These are phyloP conservation scores for Fulmarus glacialis DNA, from an alignment of 2,113 vertebrate species.

Conservation along the genomic window DNA sequence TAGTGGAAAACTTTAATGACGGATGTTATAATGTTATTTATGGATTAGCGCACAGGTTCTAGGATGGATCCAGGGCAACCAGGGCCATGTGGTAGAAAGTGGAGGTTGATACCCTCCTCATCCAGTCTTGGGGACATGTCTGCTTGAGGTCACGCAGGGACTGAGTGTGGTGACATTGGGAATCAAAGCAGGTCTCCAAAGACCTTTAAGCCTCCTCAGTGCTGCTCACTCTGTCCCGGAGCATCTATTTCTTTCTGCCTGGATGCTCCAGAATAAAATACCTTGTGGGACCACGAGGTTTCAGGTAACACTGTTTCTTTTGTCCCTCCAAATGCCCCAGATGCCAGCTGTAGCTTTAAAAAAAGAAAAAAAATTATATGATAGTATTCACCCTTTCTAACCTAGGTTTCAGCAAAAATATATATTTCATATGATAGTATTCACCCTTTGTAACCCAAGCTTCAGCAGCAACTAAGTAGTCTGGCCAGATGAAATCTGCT, in stretches of 20 bases:
- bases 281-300: rapidly evolving
- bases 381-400: background rate
- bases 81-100: background rate
- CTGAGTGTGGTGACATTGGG: rapidly evolving
- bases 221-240: background rate
- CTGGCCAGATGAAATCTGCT: background rate
- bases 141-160: rapidly evolving
- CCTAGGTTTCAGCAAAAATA: background rate
- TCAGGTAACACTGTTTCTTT: background rate
- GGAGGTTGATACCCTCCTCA: background rate
- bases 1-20: background rate
- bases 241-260: background rate
- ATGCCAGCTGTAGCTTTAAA: background rate
- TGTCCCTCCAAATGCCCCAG: background rate
- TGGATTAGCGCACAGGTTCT: background rate
- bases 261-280: background rate
- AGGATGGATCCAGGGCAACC: background rate
- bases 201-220: background rate
- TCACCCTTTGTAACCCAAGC: background rate
- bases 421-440: background rate
- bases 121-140: background rate
- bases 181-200: rapidly evolving
- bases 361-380: too few relatives aligned
- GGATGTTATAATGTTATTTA: background rate
- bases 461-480: background rate